These are phyloP conservation scores for Bruchidius siliquastri DNA, from an alignment of 2,888 invertebrate species.

Conservation along the genomic window DNA sequence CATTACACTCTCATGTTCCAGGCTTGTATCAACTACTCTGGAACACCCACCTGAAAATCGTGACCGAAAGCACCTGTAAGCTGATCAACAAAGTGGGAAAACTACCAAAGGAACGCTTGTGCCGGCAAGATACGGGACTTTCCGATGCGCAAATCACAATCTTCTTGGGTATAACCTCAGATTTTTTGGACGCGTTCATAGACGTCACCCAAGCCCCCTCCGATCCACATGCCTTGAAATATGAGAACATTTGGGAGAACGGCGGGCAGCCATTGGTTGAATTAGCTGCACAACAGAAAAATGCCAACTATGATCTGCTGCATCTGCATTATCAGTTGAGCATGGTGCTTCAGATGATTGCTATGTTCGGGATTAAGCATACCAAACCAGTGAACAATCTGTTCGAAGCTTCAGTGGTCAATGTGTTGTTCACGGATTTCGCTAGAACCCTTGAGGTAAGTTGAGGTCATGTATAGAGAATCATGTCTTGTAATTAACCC, in stretches of 20 bases:
- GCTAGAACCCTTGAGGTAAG: slow-evolving; percentile 43
- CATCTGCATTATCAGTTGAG: slow-evolving; percentile 77
- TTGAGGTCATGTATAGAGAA: slow-evolving; percentile 9
- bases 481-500: too few relatives aligned
- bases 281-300: slow-evolving; percentile 51
- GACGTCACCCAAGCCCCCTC: slow-evolving; percentile 42
- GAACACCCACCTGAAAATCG: slow-evolving; percentile 81
- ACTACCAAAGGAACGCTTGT: slow-evolving; percentile 78
- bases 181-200: slow-evolving; percentile 51
- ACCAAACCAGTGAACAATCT: slow-evolving; percentile 67
- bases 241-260: slow-evolving; percentile 67
- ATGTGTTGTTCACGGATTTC: slow-evolving; percentile 53
- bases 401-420: slow-evolving; percentile 68
- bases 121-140: slow-evolving; percentile 71
- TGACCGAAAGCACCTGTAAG: slow-evolving; percentile 70
- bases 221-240: slow-evolving; percentile 44
- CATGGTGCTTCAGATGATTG: slow-evolving; percentile 71
- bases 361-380: slow-evolving; percentile 70
- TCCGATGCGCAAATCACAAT: slow-evolving; percentile 57
- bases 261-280: slow-evolving; percentile 64
- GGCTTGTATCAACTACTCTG: slow-evolving; percentile 75
- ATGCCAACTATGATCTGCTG: slow-evolving; percentile 69
- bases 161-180: slow-evolving; percentile 49
- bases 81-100: slow-evolving; percentile 78
- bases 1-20: slow-evolving; percentile 6